These are phyloP conservation scores for Himalopsyche japonica DNA, from an alignment of 2,888 invertebrate genomes.

Conservation along the genomic window DNA sequence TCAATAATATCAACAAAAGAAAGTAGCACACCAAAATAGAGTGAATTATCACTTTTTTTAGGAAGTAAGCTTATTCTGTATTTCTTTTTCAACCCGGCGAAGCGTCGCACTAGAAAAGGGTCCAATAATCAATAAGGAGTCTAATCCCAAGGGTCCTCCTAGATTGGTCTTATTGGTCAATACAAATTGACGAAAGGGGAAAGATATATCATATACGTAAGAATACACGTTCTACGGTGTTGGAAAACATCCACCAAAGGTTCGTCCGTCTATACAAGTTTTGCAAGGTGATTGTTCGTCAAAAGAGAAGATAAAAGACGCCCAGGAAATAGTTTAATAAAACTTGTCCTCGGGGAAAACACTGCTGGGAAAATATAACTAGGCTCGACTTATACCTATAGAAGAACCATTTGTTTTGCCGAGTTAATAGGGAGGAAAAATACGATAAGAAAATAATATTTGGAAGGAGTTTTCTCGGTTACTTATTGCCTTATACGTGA, in stretches of 20 bases:
- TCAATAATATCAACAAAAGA: background rate
- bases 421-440: conserved; percentile 41
- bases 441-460: conserved; percentile 40
- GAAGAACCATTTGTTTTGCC: conserved; percentile 39
- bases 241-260: conserved; percentile 27
- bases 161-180: conserved; percentile 55
- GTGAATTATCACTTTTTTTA: background rate
- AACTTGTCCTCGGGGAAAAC: conserved; percentile 36
- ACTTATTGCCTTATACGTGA: conserved; percentile 35
- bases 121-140: conserved; percentile 62
- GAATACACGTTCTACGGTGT: conserved; percentile 23
- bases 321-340: conserved; percentile 40
- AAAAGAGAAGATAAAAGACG: conserved; percentile 24
- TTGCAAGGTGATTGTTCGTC: conserved; percentile 19
- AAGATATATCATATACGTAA: conserved; percentile 38
- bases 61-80: background rate
- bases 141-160: conserved; percentile 58
- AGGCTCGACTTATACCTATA: conserved; percentile 33
- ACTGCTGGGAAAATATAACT: conserved; percentile 39
- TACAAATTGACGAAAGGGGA: conserved; percentile 52
- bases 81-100: conserved; percentile 25
- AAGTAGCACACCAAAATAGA: background rate
- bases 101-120: conserved; percentile 49
- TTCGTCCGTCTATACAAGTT: conserved; percentile 31
- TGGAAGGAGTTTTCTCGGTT: conserved; percentile 33